Base-by-base conservation (phyloP, 1,140 invertebrate genomes). In the Papilio dardanus region DNA sequence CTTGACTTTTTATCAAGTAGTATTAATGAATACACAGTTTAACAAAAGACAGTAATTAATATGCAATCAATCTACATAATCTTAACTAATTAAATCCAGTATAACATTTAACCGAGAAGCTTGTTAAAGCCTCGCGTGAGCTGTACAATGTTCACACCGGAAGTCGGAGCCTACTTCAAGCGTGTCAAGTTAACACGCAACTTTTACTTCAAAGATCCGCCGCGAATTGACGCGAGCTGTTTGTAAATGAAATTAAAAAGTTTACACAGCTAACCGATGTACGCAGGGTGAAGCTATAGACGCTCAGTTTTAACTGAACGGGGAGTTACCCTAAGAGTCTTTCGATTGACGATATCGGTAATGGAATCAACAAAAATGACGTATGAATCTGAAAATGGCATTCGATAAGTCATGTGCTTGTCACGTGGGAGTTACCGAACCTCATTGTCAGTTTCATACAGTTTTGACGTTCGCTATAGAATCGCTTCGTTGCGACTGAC, bases 131-230 rank as follows among this genome's bases (percentile, higher is more conserved):
- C 31, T 58, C 30, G 31, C 71, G 71, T 58, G 71, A 46, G 71
- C 71, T 58, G 28, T 73, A 58, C 46, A 33, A 54, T 58, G 71
- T 33, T 54, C 42, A 54, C 10, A 30, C 28, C 71, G 46, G 71
- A 73, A 73, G 71, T 73, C 71, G n/a, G 21, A 30, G 71, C 46
- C 71, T 58, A 73, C 71, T 73, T 46, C 31, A 73, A 73, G 58
- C 71, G 42, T 73, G 71, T 73, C 71, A 58, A 73, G 71, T 73
- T 73, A 71, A 31, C 31, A 46, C 71, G 46, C 46, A 73, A 73
- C 71, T 73, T 73, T 31, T 73, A 10, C 71, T 19, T 46, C 46
- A 33, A 58, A 73, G 42, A 54, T 40, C 19, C 12, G 28, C 71
- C 46, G 28, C 31, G 42, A 73, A 73, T 73, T 73, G 46, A 35